A percentile compares a stretch with the other conserved stretches of the same genome.
Conservation (phyloP, 2,797 vertebrate genomes). For the Platalea minor region DNA sequence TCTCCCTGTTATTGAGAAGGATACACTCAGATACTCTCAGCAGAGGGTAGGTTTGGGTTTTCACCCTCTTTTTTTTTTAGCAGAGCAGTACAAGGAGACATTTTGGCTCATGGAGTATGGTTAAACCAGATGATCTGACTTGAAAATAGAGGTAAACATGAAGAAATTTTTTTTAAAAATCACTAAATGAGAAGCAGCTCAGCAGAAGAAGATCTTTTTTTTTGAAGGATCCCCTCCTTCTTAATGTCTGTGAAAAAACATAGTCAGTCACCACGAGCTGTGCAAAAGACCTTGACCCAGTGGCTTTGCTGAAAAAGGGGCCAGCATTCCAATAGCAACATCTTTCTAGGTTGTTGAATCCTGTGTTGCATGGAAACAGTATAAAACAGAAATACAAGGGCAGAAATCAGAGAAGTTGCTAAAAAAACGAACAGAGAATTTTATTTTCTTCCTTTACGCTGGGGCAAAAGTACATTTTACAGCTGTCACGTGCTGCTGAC, state of each 20-base stretch:
- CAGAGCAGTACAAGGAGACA: background rate
- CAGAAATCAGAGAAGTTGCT: background rate
- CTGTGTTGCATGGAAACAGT: constrained; percentile 20
- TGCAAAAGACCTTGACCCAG: background rate
- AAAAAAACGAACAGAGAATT: background rate
- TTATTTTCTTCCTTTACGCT: background rate
- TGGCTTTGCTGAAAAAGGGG: background rate
- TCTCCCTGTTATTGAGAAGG: background rate
- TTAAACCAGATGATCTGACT: background rate
- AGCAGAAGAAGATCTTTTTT: background rate
- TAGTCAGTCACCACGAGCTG: background rate
- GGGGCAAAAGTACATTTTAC: background rate
- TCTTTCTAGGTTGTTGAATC: constrained; percentile 5
- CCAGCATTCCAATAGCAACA: background rate
- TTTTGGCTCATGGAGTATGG: background rate
- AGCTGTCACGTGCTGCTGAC: background rate
- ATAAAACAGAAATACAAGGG: background rate
- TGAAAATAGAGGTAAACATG: background rate
- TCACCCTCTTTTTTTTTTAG: background rate
- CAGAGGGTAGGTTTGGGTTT: background rate
- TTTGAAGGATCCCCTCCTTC: background rate
- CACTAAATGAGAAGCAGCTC: background rate
- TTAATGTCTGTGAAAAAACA: background rate
- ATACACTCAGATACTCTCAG: background rate
- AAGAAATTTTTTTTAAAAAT: background rate